Conservation (phyloP, 1,140 invertebrate genomes). For the Drosophila ercepeae region DNA sequence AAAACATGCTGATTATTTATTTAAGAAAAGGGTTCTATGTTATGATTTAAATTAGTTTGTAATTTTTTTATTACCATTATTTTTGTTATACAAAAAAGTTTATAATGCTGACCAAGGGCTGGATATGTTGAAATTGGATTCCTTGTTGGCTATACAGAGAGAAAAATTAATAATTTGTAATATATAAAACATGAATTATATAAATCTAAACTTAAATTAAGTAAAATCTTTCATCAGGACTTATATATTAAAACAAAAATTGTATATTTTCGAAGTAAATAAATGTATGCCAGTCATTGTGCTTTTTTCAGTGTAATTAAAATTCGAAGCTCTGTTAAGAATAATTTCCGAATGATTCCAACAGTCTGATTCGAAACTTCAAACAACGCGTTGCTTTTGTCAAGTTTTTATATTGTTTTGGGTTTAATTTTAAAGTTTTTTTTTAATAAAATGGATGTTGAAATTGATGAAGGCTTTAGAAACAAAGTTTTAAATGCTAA, state of each 20-base stretch:
- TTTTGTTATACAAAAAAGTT: too few relatives aligned
- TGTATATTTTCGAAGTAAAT: not conserved
- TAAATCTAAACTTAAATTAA: not conserved
- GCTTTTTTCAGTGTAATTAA: not conserved
- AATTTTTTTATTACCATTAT: too few relatives aligned
- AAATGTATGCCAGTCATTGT: not conserved
- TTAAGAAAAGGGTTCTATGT: too few relatives aligned
- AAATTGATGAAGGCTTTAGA: not conserved
- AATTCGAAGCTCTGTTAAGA: not conserved
- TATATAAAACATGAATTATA: not conserved
- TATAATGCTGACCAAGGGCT: not conserved
- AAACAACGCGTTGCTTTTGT: not conserved
- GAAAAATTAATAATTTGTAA: not conserved
- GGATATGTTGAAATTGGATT: not conserved
- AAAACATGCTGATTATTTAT: too few relatives aligned
- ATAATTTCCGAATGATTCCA: not conserved
- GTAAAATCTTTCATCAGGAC: not conserved
- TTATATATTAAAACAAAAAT: not conserved
- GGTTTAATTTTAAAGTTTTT: not conserved
- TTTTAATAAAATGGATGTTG: not conserved
- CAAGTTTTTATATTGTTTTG: not conserved
- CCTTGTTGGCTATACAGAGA: not conserved
- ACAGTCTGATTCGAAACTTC: not conserved
- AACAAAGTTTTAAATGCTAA: not conserved
- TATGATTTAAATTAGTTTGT: too few relatives aligned